Base-by-base conservation (phyloP, 1,140 invertebrate species). In the Drosophila fuyamai region DNA sequence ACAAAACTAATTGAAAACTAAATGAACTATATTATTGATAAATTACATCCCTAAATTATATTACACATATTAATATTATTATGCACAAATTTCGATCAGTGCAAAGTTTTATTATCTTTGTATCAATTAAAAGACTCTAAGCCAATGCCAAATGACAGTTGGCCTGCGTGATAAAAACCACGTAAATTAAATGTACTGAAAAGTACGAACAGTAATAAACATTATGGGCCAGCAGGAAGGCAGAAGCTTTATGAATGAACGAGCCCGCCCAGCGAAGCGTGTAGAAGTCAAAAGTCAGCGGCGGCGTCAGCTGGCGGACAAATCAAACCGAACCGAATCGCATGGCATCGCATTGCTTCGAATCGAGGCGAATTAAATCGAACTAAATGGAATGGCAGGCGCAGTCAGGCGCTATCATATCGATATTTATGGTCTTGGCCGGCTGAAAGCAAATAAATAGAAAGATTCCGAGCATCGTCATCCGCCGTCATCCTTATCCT, bases 391-490 rank as follows among this genome's bases (percentile, higher is more conserved):
- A 66, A 53, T 44, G 55, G 44, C 56, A 86, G 62, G 59, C 76
- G 74, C 82, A 76, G 55, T 82, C 82, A 76, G 47, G 75, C 75
- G 65, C 58, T 57, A 67, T 85, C 82, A 81, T 71, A 71, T 79
- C 78, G 82, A 86, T 85, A 82, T 85, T 86, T 82, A 79, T 79
- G 82, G 70, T 81, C 76, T 76, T 76, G 41, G 68, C 74, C 53
- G 60, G 65, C 23, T 38, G 29, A 86, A 71, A 63, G 74, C 63
- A 81, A 81, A 86, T 60, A 86, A 86, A 86, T 85, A 71, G 46
- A 61, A 56, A 59, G 36, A 70, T 76, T 59, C 56, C 41, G 48
- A 44, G 50, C 72, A 74, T 51, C 67, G 68, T 73, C 67, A 73
- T 53, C 23, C 14, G 65, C 18, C 36, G 48, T 56, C 63, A 70